Evolutionary conservation across 1,140 invertebrate genomes (phyloP), one percentile per base, ranked within the genome.

Genomic region (Pachypeltis micranthus): DNA sequence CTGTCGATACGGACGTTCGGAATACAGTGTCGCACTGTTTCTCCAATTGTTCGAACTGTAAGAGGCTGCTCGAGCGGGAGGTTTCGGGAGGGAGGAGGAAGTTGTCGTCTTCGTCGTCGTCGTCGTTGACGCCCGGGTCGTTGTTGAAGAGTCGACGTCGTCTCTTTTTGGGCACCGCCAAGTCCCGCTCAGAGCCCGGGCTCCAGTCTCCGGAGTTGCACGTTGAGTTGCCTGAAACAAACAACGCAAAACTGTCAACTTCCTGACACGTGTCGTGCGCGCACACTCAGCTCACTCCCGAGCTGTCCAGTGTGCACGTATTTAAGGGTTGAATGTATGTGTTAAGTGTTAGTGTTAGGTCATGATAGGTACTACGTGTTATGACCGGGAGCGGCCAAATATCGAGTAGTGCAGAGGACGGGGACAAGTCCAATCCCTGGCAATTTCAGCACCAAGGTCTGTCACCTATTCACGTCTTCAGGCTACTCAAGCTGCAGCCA

Each of bases 31-130:
- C 67, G 59, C 69, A 87, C 34, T 84, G 85, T 65, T 83, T 79
- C 69, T 88, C 86, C 57, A 90, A 74, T 0, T 82, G 87, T 72
- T 90, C 88, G 71, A 91, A 91, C 72, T 90, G 87, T 25, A 89
- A 76, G 26, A 91, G 75, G 60, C 86, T 88, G 44, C 85, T 87
- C 25, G 86, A 87, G 54, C 87, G 79, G 72, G 69, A 82, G 73
- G 70, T 78, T 62, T 66, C 25, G 7, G 44, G 31, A 4, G 58
- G 58, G 2, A 59, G 63, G 19, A 29, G 34, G 26, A 24, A 28
- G 1, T 59, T 25, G 26, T 60, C 65, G 26, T 71, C 44, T 70
- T 71, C 63, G 72, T 81, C 69, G 23, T 69, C 69, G 71, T 81
- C 71, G 51, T 76, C 74, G 68, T 74, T 70, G 63, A 74, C 31